phyloP scores from a whole-genome alignment of 1,140 invertebrate genomes.

The Hesperophylax magnus region DNA sequence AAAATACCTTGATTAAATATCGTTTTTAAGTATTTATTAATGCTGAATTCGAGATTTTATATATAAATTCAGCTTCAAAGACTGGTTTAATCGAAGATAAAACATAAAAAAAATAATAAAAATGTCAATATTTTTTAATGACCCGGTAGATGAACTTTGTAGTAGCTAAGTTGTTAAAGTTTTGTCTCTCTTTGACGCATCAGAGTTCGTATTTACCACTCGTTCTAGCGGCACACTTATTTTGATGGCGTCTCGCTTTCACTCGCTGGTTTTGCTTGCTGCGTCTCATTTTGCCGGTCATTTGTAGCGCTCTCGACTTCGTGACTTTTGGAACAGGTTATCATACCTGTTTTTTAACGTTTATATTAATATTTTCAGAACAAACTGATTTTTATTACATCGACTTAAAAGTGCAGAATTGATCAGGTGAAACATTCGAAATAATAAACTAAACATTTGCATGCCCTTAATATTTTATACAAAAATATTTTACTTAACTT shows the following conservation, averaged over 20 bases:
- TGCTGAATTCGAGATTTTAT: neutral
- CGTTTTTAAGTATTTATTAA: too few species aligned
- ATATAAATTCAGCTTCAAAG: neutral
- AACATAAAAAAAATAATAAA: constrained; percentile 15
- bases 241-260: constrained; percentile 29
- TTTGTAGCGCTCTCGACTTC: neutral
- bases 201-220: constrained; percentile 5
- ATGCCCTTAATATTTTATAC: too few species aligned
- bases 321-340: constrained; percentile 13
- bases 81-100: neutral
- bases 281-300: constrained; percentile 18
- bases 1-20: too few species aligned
- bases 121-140: neutral
- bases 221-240: constrained; percentile 52
- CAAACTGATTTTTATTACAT: too few species aligned
- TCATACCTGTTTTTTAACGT: constrained; percentile 13
- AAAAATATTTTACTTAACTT: too few species aligned
- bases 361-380: neutral
- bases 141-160: constrained; percentile 7
- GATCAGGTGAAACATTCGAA: too few species aligned
- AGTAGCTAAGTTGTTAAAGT: constrained; percentile 19
- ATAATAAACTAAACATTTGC: too few species aligned
- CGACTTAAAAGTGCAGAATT: constrained; percentile 4
- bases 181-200: constrained; percentile 37
- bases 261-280: neutral